These are phyloP conservation scores for Astreopora myriophthalma DNA, from an alignment of 64 coral and sea anemone species.

Conservation along the genomic window DNA sequence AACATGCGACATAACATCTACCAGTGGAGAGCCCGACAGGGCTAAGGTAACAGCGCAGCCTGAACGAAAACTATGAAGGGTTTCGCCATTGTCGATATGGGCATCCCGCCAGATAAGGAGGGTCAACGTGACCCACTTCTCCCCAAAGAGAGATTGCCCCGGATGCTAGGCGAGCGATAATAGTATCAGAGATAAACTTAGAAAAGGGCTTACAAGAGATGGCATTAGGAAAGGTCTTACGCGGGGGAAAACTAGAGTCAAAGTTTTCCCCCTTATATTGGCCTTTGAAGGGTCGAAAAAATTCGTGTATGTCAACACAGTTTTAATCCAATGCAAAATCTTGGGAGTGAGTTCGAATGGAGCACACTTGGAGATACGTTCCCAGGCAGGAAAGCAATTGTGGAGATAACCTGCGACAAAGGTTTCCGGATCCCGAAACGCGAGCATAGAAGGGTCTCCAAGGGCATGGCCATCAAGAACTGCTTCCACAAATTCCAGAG, in stretches of 20 bases:
- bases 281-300: constrained; percentile 35
- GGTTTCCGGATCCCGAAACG: background rate
- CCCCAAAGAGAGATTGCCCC: background rate
- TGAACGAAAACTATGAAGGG: too few species aligned
- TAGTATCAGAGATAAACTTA: background rate
- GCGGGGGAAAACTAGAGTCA: background rate
- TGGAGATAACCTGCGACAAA: constrained; percentile 44
- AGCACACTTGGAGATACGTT: background rate
- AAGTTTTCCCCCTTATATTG: background rate
- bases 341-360: background rate
- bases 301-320: background rate
- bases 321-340: background rate
- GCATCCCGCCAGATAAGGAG: constrained; percentile 22
- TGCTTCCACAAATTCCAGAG: background rate
- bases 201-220: background rate
- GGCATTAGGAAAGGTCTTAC: background rate
- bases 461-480: background rate
- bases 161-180: background rate
- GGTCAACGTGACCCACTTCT: background rate
- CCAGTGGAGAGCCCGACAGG: too few species aligned
- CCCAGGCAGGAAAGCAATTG: background rate
- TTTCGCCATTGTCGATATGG: too few species aligned
- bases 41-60: too few species aligned
- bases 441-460: background rate
- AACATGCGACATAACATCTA: too few species aligned